Percentiles rank a stretch among this genome's conserved stretches.
phyloP scores from a whole-genome alignment of 1,140 invertebrate genomes.

The Periplaneta americana region DNA sequence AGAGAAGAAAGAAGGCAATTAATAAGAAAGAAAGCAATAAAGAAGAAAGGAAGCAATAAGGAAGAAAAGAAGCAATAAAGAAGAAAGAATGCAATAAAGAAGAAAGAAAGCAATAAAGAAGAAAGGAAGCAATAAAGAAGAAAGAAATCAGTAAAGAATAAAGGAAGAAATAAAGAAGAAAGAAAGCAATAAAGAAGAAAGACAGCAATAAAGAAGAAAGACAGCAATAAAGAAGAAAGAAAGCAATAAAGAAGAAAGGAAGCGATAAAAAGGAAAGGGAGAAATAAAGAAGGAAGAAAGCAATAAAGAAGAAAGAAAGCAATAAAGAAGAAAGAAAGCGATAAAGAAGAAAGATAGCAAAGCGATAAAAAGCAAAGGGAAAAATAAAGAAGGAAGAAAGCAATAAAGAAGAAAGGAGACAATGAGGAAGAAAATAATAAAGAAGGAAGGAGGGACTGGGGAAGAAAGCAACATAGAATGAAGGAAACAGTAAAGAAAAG shows the following conservation, averaged over 20 bases:
- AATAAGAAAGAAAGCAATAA: no score
- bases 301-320: not conserved
- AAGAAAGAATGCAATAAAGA: no score
- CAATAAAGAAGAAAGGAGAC: not conserved
- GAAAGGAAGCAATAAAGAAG: not conserved
- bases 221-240: not conserved
- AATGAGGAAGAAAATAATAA: not conserved
- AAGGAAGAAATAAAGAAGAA: not conserved
- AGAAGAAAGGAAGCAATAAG: no score
- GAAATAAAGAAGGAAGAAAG: not conserved
- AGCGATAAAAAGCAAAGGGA: not conserved
- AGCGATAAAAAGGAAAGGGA: not conserved
- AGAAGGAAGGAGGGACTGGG: not conserved
- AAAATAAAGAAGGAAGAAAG: not conserved
- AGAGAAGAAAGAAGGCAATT: no score
- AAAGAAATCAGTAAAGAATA: not conserved
- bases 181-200: not conserved
- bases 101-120: not conserved
- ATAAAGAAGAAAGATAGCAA: not conserved
- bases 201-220: not conserved
- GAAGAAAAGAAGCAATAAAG: no score
- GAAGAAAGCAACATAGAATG: not conserved
- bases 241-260: not conserved
- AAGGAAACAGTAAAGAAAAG: not conserved
- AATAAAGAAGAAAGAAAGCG: not conserved